Conservation (phyloP, 1,140 invertebrate genomes). For the Heliothis virescens region DNA sequence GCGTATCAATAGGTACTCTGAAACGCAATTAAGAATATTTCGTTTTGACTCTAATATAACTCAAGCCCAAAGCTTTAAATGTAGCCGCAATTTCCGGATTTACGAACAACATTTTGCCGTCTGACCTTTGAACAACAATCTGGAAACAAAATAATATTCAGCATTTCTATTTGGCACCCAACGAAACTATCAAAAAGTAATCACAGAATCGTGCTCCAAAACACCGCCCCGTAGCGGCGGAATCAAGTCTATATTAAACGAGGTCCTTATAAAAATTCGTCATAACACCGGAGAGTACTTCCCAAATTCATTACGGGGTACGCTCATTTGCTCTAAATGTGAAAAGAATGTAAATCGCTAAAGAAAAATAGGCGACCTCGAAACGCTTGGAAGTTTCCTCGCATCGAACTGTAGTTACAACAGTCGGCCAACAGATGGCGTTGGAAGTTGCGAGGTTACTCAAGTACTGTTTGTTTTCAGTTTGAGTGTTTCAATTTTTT, state of each 20-base stretch:
- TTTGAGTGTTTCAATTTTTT: slow-evolving; percentile 27
- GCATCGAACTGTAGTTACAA: slow-evolving; percentile 56
- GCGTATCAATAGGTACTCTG: not conserved
- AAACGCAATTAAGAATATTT: not conserved
- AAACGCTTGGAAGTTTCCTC: slow-evolving; percentile 49
- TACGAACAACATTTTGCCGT: not conserved
- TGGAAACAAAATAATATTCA: slow-evolving; percentile 2
- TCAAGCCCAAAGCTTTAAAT: not conserved
- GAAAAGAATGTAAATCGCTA: slow-evolving; percentile 46
- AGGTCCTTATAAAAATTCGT: slow-evolving; percentile 42
- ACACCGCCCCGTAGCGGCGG: not conserved
- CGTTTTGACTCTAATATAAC: not conserved
- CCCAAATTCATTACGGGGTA: slow-evolving; percentile 41
- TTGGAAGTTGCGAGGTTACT: not conserved
- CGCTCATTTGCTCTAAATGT: slow-evolving; percentile 46
- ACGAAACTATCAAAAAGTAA: slow-evolving; percentile 44
- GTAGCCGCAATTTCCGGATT: not conserved
- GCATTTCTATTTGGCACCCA: slow-evolving; percentile 14
- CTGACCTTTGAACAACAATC: slow-evolving; percentile 5
- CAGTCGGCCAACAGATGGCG: slow-evolving; percentile 56
- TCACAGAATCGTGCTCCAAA: slow-evolving; percentile 35
- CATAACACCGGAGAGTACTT: slow-evolving; percentile 34
- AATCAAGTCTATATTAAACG: slow-evolving; percentile 38
- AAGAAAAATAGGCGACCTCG: slow-evolving; percentile 36
- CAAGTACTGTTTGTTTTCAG: slow-evolving; percentile 31